These are phyloP conservation scores for Drosophila bunnanda DNA, from an alignment of 2,888 invertebrate genomes.

Conservation along the genomic window DNA sequence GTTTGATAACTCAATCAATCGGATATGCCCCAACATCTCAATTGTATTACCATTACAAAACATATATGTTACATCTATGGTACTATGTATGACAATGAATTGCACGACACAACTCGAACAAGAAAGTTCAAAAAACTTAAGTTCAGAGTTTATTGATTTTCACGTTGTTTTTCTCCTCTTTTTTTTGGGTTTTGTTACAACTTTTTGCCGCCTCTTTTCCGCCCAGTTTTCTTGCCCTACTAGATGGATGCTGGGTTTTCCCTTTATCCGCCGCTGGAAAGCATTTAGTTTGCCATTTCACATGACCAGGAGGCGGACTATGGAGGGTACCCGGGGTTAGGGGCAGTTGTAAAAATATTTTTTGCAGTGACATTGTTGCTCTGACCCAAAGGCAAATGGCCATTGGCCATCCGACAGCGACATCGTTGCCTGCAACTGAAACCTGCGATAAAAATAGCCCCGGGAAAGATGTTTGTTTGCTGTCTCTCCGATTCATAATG, in stretches of 20 bases:
- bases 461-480: constrained; percentile 26
- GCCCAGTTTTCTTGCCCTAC: neutral
- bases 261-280: constrained; percentile 17
- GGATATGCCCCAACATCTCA: neutral
- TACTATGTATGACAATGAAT: constrained; percentile 24
- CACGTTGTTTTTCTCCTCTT: constrained; percentile 13
- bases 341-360: constrained; percentile 33
- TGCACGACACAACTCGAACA: constrained; percentile 30
- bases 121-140: constrained; percentile 68
- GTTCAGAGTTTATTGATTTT: constrained; percentile 64
- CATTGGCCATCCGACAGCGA: constrained; percentile 11
- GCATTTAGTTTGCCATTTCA: constrained; percentile 42
- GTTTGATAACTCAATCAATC: neutral
- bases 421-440: constrained; percentile 18
- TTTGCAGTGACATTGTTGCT: constrained; percentile 27
- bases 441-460: constrained; percentile 30
- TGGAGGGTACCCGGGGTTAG: too few relatives aligned
- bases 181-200: constrained; percentile 7
- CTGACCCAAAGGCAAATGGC: constrained; percentile 29
- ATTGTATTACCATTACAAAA: constrained; percentile 1
- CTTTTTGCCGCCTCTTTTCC: constrained; percentile 2
- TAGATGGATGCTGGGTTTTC: neutral
- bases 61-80: neutral
- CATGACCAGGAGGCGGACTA: too few relatives aligned
- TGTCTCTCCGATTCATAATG: constrained; percentile 28